A percentile compares a stretch with the other conserved stretches of the same genome.
Evolutionary conservation across 2,113 vertebrate species (phyloP).

Genomic region (Sterrhoptilus dennistouni): DNA sequence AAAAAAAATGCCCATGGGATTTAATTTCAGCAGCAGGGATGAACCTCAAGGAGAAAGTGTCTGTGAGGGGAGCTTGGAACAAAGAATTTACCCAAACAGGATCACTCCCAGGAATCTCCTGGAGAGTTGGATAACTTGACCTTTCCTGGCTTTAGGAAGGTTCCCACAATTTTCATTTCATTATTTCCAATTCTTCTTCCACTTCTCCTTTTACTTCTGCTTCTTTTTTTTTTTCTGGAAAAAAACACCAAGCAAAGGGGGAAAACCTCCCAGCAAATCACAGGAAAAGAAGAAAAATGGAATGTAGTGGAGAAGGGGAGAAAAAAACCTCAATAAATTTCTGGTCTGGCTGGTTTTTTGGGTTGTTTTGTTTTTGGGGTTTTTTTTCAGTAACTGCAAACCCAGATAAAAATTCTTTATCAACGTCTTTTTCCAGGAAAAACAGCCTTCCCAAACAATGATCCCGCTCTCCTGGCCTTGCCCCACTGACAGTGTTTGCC

Average conservation of each 20-base stretch:
- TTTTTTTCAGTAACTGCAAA: not conserved
- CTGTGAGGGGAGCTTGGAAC: not conserved
- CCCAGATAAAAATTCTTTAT: not conserved
- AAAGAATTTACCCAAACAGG: not conserved
- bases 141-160: not conserved
- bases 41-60: not conserved
- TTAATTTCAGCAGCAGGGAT: not conserved
- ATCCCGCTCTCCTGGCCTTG: rapidly evolving
- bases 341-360: no score
- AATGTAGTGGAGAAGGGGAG: not conserved
- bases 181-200: not conserved
- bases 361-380: no score
- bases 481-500: not conserved
- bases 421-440: not conserved
- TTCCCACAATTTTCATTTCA: not conserved
- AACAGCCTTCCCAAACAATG: not conserved
- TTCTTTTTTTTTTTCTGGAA: not conserved
- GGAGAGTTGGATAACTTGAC: not conserved
- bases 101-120: not conserved
- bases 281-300: not conserved
- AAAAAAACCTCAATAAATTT: not conserved
- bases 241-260: not conserved
- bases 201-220: not conserved
- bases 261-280: not conserved
- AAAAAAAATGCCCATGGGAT: not conserved